These are phyloP conservation scores for Malurus leucopterus DNA, from an alignment of 2,797 vertebrate genomes.

Conservation along the genomic window DNA sequence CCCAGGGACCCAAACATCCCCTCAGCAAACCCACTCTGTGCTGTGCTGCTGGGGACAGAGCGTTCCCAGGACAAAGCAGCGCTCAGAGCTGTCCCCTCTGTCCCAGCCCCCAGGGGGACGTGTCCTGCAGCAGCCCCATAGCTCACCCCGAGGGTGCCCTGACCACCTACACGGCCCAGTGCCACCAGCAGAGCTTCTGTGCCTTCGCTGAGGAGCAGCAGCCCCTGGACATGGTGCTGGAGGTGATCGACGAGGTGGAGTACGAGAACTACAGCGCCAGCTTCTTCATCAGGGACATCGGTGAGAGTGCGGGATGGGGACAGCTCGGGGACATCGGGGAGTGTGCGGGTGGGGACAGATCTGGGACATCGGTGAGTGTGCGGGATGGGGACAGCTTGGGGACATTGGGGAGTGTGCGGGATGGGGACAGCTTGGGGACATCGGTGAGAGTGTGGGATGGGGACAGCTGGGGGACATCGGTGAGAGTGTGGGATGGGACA, in stretches of 20 bases:
- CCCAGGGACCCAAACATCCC: background rate
- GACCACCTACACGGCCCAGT: constrained; percentile 37
- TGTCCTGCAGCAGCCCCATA: constrained; percentile 54
- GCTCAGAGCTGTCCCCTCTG: background rate
- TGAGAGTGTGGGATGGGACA: no score
- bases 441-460: no score
- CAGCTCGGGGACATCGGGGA: no score
- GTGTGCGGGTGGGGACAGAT: no score
- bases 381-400: no score
- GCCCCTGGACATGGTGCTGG: constrained; percentile 46
- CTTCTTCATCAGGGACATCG: constrained; percentile 76
- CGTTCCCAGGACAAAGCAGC: background rate
- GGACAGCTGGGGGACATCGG: no score
- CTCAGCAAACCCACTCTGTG: background rate
- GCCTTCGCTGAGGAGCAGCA: constrained; percentile 67
- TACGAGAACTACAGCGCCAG: constrained; percentile 70
- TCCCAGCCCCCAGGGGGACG: constrained; percentile 44
- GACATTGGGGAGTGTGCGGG: no score
- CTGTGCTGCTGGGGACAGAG: background rate
- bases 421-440: no score
- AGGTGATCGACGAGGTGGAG: constrained; percentile 40
- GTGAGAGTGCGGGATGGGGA: constrained; percentile 51
- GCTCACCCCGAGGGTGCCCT: background rate
- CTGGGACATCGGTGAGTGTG: no score
- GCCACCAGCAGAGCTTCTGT: constrained; percentile 61